A percentile compares a stretch with the other conserved stretches of the same genome.
These are phyloP conservation scores for Palythoa heliodiscus DNA, from an alignment of 92 coral and sea anemone species.

Conservation along the genomic window DNA sequence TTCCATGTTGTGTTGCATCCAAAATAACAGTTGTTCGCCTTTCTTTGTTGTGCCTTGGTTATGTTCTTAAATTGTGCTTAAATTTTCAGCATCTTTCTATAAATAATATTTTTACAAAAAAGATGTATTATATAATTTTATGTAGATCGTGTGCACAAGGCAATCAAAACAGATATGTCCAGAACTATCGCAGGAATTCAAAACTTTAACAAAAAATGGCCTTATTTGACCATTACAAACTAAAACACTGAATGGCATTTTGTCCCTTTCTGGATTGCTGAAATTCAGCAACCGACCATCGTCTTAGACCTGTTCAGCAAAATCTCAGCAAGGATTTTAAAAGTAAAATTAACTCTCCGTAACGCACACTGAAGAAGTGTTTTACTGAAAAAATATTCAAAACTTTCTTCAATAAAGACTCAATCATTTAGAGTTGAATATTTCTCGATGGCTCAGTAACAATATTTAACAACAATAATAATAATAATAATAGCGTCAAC, in stretches of 20 bases:
- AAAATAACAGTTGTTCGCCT: too few relatives aligned
- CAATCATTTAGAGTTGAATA: background rate
- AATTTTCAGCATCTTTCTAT: background rate
- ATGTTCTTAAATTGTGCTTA: too few relatives aligned
- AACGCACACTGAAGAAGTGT: background rate
- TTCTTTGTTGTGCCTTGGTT: too few relatives aligned
- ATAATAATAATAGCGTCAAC: background rate
- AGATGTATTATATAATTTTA: too few relatives aligned
- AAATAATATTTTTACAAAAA: background rate
- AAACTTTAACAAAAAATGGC: background rate
- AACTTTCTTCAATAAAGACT: background rate
- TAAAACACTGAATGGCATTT: slow-evolving; percentile 20
- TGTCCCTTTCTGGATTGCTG: slow-evolving; percentile 26
- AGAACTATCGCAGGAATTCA: slow-evolving; percentile 30
- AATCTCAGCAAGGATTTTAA: background rate
- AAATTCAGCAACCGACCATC: slow-evolving; percentile 4
- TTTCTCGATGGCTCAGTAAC: background rate
- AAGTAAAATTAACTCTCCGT: background rate
- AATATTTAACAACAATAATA: too few relatives aligned
- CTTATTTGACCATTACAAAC: slow-evolving; percentile 26
- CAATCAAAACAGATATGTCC: slow-evolving; percentile 11
- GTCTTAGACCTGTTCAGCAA: background rate
- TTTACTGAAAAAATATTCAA: too few relatives aligned
- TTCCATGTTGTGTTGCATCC: too few relatives aligned
- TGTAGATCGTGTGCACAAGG: background rate